These are phyloP conservation scores for Diaphora mendica DNA, from an alignment of 2,888 invertebrate species.

Conservation along the genomic window DNA sequence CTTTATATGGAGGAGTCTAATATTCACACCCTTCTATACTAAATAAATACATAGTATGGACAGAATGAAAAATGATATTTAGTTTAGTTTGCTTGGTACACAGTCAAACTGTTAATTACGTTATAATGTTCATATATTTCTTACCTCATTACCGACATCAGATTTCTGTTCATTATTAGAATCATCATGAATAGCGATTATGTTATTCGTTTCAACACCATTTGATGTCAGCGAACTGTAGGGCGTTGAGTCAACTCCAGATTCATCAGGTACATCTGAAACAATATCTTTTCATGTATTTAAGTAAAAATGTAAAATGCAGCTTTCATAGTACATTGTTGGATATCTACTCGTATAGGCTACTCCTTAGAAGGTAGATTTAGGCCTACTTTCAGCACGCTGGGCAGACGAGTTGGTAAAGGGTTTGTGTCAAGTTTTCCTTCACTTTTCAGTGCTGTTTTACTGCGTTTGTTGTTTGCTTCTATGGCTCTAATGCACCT, in stretches of 20 bases:
- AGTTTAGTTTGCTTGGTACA: not conserved
- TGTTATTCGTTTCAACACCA: conserved; percentile 66
- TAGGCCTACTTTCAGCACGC: too few species aligned
- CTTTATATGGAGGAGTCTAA: too few species aligned
- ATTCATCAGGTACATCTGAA: conserved; percentile 58
- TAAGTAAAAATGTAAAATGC: not conserved
- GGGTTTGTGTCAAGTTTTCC: too few species aligned
- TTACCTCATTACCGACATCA: conserved; percentile 67
- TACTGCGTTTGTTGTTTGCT: too few species aligned
- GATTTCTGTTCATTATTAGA: conserved; percentile 51
- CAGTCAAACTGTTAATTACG: not conserved
- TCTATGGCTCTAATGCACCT: too few species aligned
- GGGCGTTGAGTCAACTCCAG: conserved; percentile 59
- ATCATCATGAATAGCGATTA: conserved; percentile 51
- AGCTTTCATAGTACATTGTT: not conserved
- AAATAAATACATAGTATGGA: too few species aligned
- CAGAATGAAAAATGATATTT: too few species aligned
- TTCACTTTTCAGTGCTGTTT: too few species aligned
- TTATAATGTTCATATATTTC: not conserved
- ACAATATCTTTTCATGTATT: not conserved
- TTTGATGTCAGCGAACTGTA: conserved; percentile 72
- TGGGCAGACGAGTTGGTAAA: too few species aligned
- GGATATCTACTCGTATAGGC: too few species aligned
- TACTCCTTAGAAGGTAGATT: too few species aligned
- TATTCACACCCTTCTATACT: too few species aligned